Percentiles rank a stretch among this genome's conserved stretches.
These are phyloP conservation scores for Acyrthosiphon pisum DNA, from an alignment of 1,140 invertebrate species.

Conservation along the genomic window DNA sequence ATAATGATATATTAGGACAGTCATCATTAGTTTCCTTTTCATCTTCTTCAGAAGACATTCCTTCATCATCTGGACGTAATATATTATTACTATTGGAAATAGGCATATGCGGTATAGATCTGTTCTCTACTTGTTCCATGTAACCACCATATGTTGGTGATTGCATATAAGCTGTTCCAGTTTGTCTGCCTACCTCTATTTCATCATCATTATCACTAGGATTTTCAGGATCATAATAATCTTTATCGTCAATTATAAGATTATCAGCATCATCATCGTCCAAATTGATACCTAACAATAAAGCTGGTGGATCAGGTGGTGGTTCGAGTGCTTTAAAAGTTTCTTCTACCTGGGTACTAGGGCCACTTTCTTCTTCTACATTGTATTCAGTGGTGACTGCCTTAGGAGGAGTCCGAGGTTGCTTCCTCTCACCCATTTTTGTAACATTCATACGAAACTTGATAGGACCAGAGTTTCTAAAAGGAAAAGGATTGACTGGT, in stretches of 20 bases:
- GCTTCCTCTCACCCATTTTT: slow-evolving; percentile 38
- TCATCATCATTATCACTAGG: slow-evolving; percentile 67
- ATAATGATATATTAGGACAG: slow-evolving; percentile 84
- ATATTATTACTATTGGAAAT: slow-evolving; percentile 57
- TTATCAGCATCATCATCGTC: slow-evolving; percentile 63
- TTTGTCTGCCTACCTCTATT: slow-evolving; percentile 63
- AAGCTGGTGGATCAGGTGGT: slow-evolving; percentile 68
- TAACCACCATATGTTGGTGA: slow-evolving; percentile 57
- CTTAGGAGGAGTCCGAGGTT: slow-evolving; percentile 10
- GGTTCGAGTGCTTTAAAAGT: slow-evolving; percentile 61
- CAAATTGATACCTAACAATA: slow-evolving; percentile 64
- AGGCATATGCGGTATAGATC: slow-evolving; percentile 50
- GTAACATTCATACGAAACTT: slow-evolving; percentile 55
- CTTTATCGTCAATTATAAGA: slow-evolving; percentile 71
- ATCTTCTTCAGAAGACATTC: slow-evolving; percentile 63
- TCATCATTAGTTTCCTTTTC: slow-evolving; percentile 73
- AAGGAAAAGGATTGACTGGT: slow-evolving; percentile 52
- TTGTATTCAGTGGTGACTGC: slow-evolving; percentile 47
- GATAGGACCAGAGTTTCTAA: slow-evolving; percentile 51
- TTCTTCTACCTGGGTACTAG: slow-evolving; percentile 61
- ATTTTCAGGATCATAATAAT: slow-evolving; percentile 72
- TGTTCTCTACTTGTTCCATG: slow-evolving; percentile 61
- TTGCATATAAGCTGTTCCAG: slow-evolving; percentile 46
- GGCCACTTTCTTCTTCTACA: slow-evolving; percentile 61
- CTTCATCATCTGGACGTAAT: slow-evolving; percentile 61